These are phyloP conservation scores for Odontomyia ornata DNA, from an alignment of 2,888 invertebrate species.

Conservation along the genomic window DNA sequence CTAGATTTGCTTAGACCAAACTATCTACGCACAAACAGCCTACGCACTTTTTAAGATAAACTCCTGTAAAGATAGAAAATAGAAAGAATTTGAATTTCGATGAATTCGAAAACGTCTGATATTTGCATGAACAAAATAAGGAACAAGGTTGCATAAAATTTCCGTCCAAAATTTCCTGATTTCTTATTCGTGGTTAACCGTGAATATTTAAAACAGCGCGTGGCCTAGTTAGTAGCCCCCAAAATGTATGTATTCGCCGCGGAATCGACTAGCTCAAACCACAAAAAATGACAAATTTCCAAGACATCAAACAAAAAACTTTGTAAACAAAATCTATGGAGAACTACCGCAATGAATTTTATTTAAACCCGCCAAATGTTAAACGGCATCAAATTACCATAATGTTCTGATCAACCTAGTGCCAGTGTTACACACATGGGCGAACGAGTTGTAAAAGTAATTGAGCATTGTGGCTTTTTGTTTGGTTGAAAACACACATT, in stretches of 20 bases:
- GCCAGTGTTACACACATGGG: constrained; percentile 7
- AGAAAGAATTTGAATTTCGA: no score
- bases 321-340: constrained; percentile 32
- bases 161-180: constrained; percentile 17
- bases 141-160: constrained; percentile 34
- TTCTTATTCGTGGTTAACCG: neutral
- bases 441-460: neutral
- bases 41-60: neutral
- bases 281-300: constrained; percentile 25
- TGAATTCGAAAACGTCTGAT: neutral
- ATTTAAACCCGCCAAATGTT: constrained; percentile 30
- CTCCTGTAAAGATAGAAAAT: neutral
- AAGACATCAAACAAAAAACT: constrained; percentile 36
- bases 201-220: constrained; percentile 12
- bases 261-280: neutral
- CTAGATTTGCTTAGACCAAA: no score
- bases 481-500: neutral
- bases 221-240: constrained; percentile 22
- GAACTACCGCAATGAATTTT: constrained; percentile 41
- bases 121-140: constrained; percentile 17
- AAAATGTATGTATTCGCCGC: neutral
- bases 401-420: neutral
- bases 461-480: neutral
- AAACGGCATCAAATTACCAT: constrained; percentile 13
- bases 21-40: no score